A percentile compares a stretch with the other conserved stretches of the same genome.
phyloP scores from a whole-genome alignment of 1,140 invertebrate genomes.

The Drosophila subpulchrella region DNA sequence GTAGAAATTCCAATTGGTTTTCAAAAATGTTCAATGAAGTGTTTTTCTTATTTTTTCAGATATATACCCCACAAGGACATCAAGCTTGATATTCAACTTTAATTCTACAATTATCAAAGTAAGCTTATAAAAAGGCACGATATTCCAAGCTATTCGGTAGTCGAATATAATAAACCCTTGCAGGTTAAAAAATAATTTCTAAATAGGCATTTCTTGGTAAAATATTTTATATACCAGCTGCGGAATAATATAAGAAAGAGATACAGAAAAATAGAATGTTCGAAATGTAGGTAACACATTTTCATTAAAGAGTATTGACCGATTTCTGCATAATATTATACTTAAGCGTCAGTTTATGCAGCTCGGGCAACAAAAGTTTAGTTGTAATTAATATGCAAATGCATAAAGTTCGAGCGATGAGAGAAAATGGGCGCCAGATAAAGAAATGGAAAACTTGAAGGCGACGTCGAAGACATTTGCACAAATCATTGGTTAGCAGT shows the following conservation, averaged over 20 bases:
- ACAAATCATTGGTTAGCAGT: conserved; percentile 67
- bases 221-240: no score
- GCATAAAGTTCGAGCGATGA: conserved; percentile 24
- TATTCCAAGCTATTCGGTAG: no score
- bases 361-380: conserved; percentile 23
- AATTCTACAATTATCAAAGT: background rate
- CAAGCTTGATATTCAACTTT: background rate
- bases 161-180: no score
- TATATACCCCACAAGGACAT: background rate
- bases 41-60: background rate
- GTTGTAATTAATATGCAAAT: conserved; percentile 78
- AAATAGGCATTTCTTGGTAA: no score
- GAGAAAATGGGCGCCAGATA: conserved; percentile 7
- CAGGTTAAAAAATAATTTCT: no score
- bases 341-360: background rate
- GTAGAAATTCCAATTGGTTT: background rate
- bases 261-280: no score
- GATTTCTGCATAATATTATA: background rate
- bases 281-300: background rate
- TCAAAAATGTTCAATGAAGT: background rate
- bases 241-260: no score
- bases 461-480: conserved; percentile 65
- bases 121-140: background rate
- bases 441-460: conserved; percentile 29
- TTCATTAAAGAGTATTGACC: background rate